Conservation (phyloP, 2,113 vertebrate genomes). For the Corvus cornix region DNA sequence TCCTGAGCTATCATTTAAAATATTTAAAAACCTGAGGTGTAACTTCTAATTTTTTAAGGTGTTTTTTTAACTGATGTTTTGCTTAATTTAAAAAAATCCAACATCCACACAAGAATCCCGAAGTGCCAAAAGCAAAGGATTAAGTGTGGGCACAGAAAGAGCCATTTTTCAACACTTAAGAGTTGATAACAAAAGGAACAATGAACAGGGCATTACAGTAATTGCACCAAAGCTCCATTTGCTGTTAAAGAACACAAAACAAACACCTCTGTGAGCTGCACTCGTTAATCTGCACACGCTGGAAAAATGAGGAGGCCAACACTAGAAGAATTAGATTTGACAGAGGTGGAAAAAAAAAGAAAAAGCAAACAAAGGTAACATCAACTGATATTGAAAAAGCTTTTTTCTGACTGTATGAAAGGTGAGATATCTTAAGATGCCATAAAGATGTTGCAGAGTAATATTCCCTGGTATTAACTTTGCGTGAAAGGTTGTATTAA, state of each 20-base stretch:
- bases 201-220: background rate
- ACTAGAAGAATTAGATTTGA: background rate
- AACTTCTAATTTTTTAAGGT: accelerated
- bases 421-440: background rate
- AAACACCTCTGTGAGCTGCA: background rate
- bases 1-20: background rate
- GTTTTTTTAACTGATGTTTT: background rate
- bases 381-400: background rate
- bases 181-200: background rate
- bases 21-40: background rate
- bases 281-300: background rate
- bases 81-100: background rate
- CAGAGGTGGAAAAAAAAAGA: background rate
- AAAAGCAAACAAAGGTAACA: background rate
- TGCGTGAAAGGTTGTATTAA: background rate
- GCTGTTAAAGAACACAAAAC: background rate
- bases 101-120: background rate
- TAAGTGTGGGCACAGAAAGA: background rate
- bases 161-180: background rate
- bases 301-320: background rate
- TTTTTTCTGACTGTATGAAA: background rate
- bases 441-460: background rate
- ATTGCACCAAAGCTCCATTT: background rate
- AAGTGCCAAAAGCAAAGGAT: background rate
- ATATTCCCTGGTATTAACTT: background rate